Base-by-base conservation (phyloP, 2,113 vertebrate genomes). In the Hydrolagus affinis region DNA sequence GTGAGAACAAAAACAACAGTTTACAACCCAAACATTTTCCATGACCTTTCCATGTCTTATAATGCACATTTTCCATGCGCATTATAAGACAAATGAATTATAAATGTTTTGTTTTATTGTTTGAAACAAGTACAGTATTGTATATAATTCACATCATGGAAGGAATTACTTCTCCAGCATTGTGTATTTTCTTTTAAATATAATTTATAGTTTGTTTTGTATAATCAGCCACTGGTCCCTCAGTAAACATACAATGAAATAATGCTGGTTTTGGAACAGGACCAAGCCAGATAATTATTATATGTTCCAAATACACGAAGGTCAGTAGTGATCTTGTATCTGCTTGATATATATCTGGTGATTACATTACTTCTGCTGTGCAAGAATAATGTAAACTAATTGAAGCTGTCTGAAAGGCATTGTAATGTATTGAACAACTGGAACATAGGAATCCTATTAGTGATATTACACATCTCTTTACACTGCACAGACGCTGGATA, bases 301-400 rank as follows among this genome's bases (percentile, higher is more conserved):
- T 28, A 25, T 19, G 17, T 83, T 83, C 25, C 64, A 83, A 83
- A 83, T 83, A 32, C 78, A 83, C 66, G 64, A 83, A 66, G 62
- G 78, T 83, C 78, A 66, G 62, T 68, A 66, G 62, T 66, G 66
- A 62, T 28, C 19, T 32, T 11, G 60, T 30, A 17, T 66, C 62
- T 32, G 32, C 66, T 83, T 83, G 25, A 83, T 83, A 83, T 83
- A 83, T 30, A 83, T 28, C 23, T 66, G 19, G 28, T 14, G 66
- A 83, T 83, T 44, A 44, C 6, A 6, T 44, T 83, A 83, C 62
- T 66, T 21, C 19, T 30, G 30, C 78, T n/a, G 32, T 28, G 21
- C 15, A 66, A 32, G 66, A 83, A 68, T 83, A 68, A 83, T 66
- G 62, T 83, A 83, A 83, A 83, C 77, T 83, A 30, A 83, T 83